Percentiles rank a stretch among this genome's conserved stretches.
Evolutionary conservation across 2,113 vertebrate species (phyloP).

Genomic region (Muntiacus reevesi): DNA sequence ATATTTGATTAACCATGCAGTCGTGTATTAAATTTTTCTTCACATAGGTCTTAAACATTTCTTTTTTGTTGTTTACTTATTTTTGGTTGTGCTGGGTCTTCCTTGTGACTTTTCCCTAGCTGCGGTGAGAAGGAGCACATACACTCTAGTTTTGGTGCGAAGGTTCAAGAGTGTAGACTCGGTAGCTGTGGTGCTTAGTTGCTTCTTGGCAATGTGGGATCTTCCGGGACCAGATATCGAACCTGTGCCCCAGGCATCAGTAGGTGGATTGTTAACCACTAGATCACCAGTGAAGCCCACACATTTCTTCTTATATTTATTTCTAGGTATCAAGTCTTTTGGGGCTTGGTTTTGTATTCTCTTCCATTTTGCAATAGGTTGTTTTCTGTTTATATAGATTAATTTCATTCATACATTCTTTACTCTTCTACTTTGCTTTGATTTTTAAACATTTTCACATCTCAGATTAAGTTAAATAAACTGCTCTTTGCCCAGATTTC

Average conservation of each 20-base stretch:
- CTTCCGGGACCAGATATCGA: rapidly evolving
- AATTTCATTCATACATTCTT: background rate
- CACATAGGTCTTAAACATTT: background rate
- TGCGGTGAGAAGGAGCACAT: background rate
- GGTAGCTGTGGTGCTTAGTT: background rate
- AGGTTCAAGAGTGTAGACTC: background rate
- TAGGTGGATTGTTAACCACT: background rate
- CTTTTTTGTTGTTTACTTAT: background rate
- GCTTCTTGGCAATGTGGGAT: background rate
- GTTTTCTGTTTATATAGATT: background rate
- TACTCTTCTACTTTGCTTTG: background rate
- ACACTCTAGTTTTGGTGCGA: background rate
- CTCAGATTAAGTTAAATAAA: background rate
- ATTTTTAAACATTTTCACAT: background rate
- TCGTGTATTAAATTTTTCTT: background rate
- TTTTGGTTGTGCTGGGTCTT: background rate
- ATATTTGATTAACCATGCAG: background rate
- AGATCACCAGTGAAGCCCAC: background rate
- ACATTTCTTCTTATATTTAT: background rate
- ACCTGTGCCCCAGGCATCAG: rapidly evolving
- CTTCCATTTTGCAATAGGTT: background rate
- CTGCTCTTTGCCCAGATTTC: background rate
- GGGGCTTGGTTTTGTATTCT: background rate
- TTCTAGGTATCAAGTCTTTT: background rate
- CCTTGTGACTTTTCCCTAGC: background rate